Base-by-base conservation (phyloP, 2,888 invertebrate species). In the Pristionchus fissidentatus region DNA sequence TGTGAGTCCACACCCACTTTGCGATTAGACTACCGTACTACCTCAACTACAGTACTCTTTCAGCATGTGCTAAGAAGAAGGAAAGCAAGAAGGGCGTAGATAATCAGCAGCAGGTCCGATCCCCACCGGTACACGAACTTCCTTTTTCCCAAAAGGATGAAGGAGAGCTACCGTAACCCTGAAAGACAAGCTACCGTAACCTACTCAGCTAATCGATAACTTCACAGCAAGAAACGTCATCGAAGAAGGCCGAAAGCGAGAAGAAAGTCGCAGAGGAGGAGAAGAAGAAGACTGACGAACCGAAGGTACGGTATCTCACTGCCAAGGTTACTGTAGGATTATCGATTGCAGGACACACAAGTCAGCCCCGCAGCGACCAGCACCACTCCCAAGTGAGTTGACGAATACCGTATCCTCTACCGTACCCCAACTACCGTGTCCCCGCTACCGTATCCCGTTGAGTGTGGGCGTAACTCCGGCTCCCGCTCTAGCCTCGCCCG, bases 51-150 rank as follows among this genome's bases (percentile, higher is more conserved):
- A 8, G 15, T n/a, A 3, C 38, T 8, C 1, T 75, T 75, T 7
- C 73, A 75, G 73, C 43, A 46, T 75, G 73, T 35, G 38, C 43
- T 19, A 75, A 75, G 46, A 75, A 75, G 46, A 75, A 75, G 38
- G 73, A 66, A 66, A 66, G 38, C 38, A 66, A 66, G 13, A 35
- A 38, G 66, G 38, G 38, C 8, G 38, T 19, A 1, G n/a, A n/a
- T n/a, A n/a, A n/a, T n/a, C n/a, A n/a, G n/a, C n/a, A n/a, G n/a
- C n/a, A n/a, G n/a, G n/a, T n/a, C n/a, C n/a, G n/a, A n/a, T n/a
- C n/a, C n/a, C n/a, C n/a, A n/a, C n/a, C n/a, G n/a, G n/a, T n/a
- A n/a, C n/a, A n/a, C n/a, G n/a, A n/a, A n/a, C n/a, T n/a, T n/a
- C n/a, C n/a, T n/a, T n/a, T n/a, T n/a, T n/a, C n/a, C n/a, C n/a